Conservation (phyloP, 2,797 vertebrate genomes). For the Tokudaia muenninki region DNA sequence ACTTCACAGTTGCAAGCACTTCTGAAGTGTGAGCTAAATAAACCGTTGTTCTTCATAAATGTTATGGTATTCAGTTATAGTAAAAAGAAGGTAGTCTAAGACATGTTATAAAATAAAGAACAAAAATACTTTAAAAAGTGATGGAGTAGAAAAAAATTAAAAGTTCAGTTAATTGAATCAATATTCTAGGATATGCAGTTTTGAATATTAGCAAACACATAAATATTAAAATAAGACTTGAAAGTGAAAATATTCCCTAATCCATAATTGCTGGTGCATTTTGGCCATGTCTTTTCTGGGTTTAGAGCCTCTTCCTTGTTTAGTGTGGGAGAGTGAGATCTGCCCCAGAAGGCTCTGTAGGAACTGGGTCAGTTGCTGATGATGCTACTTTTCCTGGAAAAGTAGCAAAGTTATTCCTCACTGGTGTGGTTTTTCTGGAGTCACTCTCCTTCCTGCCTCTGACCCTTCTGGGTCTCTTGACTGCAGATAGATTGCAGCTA, state of each 20-base stretch:
- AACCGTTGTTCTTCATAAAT: neutral
- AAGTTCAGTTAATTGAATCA: neutral
- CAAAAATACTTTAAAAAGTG: conserved; percentile 1
- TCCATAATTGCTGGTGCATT: neutral
- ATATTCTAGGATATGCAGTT: neutral
- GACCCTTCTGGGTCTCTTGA: neutral
- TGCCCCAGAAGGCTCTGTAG: too few species aligned
- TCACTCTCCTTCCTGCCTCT: neutral
- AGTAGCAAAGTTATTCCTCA: neutral
- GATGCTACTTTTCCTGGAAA: neutral
- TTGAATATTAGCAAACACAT: neutral
- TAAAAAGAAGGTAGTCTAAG: neutral
- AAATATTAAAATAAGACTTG: conserved; percentile 35
- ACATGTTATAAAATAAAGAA: neutral
- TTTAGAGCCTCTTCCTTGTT: too few species aligned
- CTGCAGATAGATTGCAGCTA: neutral
- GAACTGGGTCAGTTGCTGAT: rapidly evolving
- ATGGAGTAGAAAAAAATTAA: conserved; percentile 1
- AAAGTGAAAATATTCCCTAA: neutral
- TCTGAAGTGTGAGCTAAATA: neutral
- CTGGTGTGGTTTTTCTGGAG: neutral
- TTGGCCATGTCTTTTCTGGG: neutral
- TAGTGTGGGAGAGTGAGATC: rapidly evolving
- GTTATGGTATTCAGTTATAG: neutral
- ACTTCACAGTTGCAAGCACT: neutral